Evolutionary conservation across 1,140 invertebrate genomes (phyloP), one percentile per base, ranked within the genome.

Genomic region (Trigoniulus corallinus): DNA sequence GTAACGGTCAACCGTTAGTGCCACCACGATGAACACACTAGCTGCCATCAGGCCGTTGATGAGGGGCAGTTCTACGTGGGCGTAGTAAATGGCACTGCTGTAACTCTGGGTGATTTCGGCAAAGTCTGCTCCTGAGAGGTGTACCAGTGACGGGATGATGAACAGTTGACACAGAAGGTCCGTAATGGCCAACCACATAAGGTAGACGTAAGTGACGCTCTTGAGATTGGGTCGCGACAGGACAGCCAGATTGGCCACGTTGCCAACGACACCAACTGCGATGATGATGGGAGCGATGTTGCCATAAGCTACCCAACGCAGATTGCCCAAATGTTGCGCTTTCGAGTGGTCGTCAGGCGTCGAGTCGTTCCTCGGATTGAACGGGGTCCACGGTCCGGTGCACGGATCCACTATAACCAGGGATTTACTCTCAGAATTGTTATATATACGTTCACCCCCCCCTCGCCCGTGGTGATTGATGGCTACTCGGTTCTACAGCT

Each of bases 191-290:
- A 82, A 73, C 74, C n/a, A 80, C 77, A 63, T 82, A 79, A 50
- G 77, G 59, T 84, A 84, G 58, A 81, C 77, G 61, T 82, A 84
- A 29, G 81, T 80, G 0, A 75, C 78, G n/a, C 80, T 80, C 48
- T 76, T 72, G 75, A 82, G 79, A 54, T 82, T 82, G 29, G 77
- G 73, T 40, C 80, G 70, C 13, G 79, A 82, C 12, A 83, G 71
- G 0, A 84, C 81, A 49, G 81, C 67, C 50, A 84, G 64, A 63
- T 82, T 84, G 53, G 82, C 71, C 26, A 81, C 68, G 57, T 84
- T 83, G 15, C 81, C 81, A 20, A 82, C 66, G 57, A 84, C 80
- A 39, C 81, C 81, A 18, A 82, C 63, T 24, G 72, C 68, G 60
- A 80, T 81, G 54, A 84, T 80, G 27, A 74, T 69, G 29, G 80